These are phyloP conservation scores for Sterrhoptilus dennistouni DNA, from an alignment of 2,113 vertebrate genomes.

Conservation along the genomic window DNA sequence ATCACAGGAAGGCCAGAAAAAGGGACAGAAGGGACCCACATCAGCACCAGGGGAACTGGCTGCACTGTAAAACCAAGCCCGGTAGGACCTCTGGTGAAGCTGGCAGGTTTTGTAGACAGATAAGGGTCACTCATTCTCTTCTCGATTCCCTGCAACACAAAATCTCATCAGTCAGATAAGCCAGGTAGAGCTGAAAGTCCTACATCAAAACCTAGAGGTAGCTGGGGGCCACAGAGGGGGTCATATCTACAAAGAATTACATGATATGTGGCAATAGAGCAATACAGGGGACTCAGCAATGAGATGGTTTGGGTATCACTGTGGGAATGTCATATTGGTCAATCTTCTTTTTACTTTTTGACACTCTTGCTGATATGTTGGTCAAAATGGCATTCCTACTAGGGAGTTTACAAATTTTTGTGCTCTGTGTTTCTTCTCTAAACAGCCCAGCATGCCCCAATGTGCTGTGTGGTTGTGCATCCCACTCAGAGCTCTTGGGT, in stretches of 20 bases:
- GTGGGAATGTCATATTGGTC: background rate
- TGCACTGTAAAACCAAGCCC: background rate
- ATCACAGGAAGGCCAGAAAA: background rate
- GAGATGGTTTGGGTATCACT: background rate
- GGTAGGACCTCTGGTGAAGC: background rate
- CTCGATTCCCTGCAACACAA: background rate
- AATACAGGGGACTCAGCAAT: background rate
- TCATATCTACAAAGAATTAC: background rate
- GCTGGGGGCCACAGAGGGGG: background rate
- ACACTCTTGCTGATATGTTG: background rate
- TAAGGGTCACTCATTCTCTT: background rate
- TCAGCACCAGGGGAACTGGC: background rate
- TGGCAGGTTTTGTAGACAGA: background rate
- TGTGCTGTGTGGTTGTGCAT: background rate
- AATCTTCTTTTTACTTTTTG: background rate
- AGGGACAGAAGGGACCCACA: background rate
- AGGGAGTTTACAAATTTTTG: background rate
- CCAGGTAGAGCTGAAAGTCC: background rate
- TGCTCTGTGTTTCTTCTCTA: background rate
- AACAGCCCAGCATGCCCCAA: background rate
- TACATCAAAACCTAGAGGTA: background rate
- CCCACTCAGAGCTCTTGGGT: background rate
- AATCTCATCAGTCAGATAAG: background rate
- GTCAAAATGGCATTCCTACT: background rate
- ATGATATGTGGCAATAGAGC: background rate